These are phyloP conservation scores for Latrodectus hesperus DNA, from an alignment of 2,888 invertebrate species.

Conservation along the genomic window DNA sequence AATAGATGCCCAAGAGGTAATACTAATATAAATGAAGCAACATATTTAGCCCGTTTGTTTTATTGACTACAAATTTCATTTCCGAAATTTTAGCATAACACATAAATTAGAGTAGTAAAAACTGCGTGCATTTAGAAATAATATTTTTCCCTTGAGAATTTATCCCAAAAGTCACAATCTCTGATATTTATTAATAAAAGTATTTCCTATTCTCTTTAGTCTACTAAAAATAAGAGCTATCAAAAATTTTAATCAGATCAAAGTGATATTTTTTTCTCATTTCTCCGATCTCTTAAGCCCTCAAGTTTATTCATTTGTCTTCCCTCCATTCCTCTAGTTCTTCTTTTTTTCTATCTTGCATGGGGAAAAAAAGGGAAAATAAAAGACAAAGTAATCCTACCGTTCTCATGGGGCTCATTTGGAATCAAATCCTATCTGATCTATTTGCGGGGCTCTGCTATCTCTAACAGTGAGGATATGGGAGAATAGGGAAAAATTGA, in stretches of 20 bases:
- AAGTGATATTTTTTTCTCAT: constrained; percentile 30
- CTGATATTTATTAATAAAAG: neutral
- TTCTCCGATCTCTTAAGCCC: neutral
- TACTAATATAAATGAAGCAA: no score
- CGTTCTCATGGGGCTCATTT: constrained; percentile 35
- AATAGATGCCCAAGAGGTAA: no score
- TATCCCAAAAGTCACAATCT: no score
- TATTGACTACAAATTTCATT: no score
- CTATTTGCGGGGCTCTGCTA: constrained; percentile 4
- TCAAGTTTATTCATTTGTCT: neutral
- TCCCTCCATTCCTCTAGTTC: neutral
- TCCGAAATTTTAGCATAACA: no score
- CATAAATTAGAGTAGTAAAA: no score
- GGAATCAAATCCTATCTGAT: constrained; percentile 30
- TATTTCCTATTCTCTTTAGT: neutral
- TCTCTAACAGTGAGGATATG: neutral
- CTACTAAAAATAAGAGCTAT: neutral
- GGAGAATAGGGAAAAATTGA: constrained; percentile 2
- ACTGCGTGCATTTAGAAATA: no score
- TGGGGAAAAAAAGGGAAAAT: no score
- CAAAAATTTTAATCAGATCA: constrained; percentile 36
- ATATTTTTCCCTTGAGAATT: no score
- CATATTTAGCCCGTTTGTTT: no score
- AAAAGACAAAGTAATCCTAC: neutral
- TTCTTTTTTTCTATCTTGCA: neutral